Evolutionary conservation across 2,888 invertebrate species (phyloP), one percentile per base, ranked within the genome.

Genomic region (Macrophya alboannulata): DNA sequence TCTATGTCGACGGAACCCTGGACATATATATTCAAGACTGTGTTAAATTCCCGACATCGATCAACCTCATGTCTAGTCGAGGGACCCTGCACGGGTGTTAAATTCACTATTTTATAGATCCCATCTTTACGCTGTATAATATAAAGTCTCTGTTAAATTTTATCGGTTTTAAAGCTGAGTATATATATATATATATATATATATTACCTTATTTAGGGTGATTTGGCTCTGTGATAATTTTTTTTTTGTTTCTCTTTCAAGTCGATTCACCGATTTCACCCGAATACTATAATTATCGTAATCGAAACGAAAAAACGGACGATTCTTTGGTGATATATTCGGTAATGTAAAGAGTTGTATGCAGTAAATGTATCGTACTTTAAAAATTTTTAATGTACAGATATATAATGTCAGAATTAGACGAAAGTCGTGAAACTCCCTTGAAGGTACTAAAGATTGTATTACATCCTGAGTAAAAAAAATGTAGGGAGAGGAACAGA

Each of bases 21-120:
- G 74, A 55, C 31, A 74, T 43, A 45, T 43, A 45, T 12, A 45
- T 45, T 45, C 45, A 6, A 45, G 72, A 45, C 45, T 43, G 25
- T 51, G 77, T 77, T 77, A 17, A 37, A 77, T 77, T 77, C 51
- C 48, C 55, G 25, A 31, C 77, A 77, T 77, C 55, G 77, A 77
- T 77, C 77, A 77, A 43, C 72, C 45, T 74, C 72, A 25, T 43
- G n/a, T 74, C 21, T 21, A 74, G 21, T 5, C n/a, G 8, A 45
- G 72, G 15, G 21, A 68, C 68, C 68, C 9, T 31, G 31, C 31
- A 5, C 0, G 6, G 31, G 68, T 25, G 68, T 37, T 31, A 37
- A 68, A 68, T 68, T 68, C 12, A 37, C 68, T 68, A 68, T 68
- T 68, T 68, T 37, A 68, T 15, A 68, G 37, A 68, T 5, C 25